Percentiles rank a stretch among this genome's conserved stretches.
phyloP scores from a whole-genome alignment of 2,113 vertebrate genomes.

The Galbula dea region DNA sequence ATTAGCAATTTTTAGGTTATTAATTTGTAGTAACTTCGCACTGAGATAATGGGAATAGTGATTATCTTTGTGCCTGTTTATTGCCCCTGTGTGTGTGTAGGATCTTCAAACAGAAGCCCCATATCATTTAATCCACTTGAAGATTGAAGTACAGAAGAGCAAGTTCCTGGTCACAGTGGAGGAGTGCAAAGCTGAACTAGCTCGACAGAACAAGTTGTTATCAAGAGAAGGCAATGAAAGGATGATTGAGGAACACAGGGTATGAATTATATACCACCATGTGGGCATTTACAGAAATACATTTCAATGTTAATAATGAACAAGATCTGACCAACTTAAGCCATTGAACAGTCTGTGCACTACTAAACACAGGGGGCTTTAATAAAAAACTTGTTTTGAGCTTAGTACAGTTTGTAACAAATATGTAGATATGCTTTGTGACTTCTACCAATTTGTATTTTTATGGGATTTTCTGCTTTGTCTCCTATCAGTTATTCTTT shows the following conservation, averaged over 20 bases:
- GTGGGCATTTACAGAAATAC: neutral
- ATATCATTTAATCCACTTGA: conserved; percentile 87
- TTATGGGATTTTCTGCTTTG: neutral
- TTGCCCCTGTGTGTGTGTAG: conserved; percentile 56
- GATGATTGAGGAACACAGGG: conserved; percentile 88
- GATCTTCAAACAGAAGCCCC: conserved; percentile 92
- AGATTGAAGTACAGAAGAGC: conserved; percentile 83
- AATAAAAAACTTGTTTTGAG: neutral
- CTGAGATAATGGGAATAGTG: neutral
- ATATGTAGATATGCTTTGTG: neutral
- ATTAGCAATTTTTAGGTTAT: neutral
- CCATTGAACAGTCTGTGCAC: neutral
- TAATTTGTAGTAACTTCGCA: neutral
- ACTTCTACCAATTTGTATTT: neutral
- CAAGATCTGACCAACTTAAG: neutral
- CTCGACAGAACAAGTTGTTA: conserved; percentile 80
- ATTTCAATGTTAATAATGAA: neutral
- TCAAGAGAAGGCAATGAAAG: conserved; percentile 84
- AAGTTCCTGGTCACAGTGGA: conserved; percentile 78
- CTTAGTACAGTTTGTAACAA: neutral
- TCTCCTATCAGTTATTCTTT: conserved; percentile 83
- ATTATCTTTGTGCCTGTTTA: neutral
- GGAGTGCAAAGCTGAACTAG: conserved; percentile 85
- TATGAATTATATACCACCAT: conserved; percentile 46
- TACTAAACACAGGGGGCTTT: neutral